phyloP scores from a whole-genome alignment of 2,888 invertebrate species.

The Dendrolimus pini region DNA sequence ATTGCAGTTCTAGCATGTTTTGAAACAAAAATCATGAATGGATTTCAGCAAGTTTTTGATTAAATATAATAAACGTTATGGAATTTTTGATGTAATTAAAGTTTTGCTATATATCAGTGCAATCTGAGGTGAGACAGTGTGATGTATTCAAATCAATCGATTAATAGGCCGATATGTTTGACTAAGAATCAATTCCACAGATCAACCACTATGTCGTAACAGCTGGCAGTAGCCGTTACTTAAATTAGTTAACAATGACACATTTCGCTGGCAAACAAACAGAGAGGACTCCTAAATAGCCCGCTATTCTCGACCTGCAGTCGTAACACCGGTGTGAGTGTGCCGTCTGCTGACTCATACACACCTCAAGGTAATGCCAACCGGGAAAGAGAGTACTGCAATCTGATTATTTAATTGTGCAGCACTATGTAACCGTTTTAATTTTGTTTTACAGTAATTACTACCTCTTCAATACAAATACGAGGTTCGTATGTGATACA shows the following conservation, averaged over 20 bases:
- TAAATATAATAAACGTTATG: background rate
- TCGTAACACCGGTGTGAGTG: constrained; percentile 69
- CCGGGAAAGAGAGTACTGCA: constrained; percentile 19
- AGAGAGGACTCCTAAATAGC: constrained; percentile 70
- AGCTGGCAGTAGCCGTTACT: constrained; percentile 71
- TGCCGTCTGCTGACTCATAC: constrained; percentile 66
- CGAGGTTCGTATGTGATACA: too few relatives aligned
- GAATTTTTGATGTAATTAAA: too few relatives aligned
- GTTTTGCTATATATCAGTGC: too few relatives aligned
- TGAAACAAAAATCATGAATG: background rate
- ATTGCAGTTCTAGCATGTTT: background rate
- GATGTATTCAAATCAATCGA: background rate
- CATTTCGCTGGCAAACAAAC: constrained; percentile 76
- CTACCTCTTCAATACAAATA: too few relatives aligned
- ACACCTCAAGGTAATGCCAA: constrained; percentile 65
- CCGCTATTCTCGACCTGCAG: constrained; percentile 66
- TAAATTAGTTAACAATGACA: constrained; percentile 77
- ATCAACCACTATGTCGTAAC: constrained; percentile 56
- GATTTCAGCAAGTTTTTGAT: background rate
- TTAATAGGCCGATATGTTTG: background rate
- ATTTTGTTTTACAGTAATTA: too few relatives aligned
- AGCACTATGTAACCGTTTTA: too few relatives aligned
- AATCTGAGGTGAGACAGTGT: too few relatives aligned
- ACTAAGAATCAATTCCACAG: constrained; percentile 32
- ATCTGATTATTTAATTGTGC: constrained; percentile 3